Evolutionary conservation across 2,888 invertebrate genomes (phyloP).

Genomic region (Idaea dimidiata): DNA sequence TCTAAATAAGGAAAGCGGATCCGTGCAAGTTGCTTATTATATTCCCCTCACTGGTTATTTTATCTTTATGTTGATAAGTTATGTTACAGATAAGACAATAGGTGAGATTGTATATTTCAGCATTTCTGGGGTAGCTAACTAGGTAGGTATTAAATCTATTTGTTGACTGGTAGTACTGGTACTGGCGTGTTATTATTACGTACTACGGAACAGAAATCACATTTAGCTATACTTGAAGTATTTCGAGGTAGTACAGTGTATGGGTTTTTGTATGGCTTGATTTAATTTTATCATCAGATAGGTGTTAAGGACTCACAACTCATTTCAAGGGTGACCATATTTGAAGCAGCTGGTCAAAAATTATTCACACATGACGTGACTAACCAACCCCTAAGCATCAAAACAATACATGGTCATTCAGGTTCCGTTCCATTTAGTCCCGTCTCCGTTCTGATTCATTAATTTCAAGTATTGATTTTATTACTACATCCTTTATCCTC

Average conservation of each 20-base stretch:
- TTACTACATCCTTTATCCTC: slow-evolving; percentile 23
- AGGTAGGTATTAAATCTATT: not conserved
- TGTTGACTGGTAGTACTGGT: too few relatives aligned
- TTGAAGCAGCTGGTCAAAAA: not conserved
- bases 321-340: not conserved
- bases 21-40: slow-evolving; percentile 34
- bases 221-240: too few relatives aligned
- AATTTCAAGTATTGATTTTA: slow-evolving; percentile 53
- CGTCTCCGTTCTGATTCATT: slow-evolving; percentile 65
- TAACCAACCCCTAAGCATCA: slow-evolving; percentile 8
- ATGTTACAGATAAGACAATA: not conserved
- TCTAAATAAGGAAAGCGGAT: slow-evolving; percentile 35
- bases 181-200: too few relatives aligned
- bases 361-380: not conserved
- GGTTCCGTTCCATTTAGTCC: slow-evolving; percentile 52
- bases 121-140: not conserved
- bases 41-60: slow-evolving; percentile 20
- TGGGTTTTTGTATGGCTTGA: not conserved
- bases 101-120: not conserved
- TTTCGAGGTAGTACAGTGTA: too few relatives aligned
- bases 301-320: not conserved
- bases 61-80: slow-evolving; percentile 2
- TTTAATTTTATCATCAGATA: not conserved
- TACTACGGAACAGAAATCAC: too few relatives aligned
- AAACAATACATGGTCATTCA: slow-evolving; percentile 28